Evolutionary conservation across 1,140 invertebrate genomes (phyloP).

Genomic region (Trichonephila inaurata): DNA sequence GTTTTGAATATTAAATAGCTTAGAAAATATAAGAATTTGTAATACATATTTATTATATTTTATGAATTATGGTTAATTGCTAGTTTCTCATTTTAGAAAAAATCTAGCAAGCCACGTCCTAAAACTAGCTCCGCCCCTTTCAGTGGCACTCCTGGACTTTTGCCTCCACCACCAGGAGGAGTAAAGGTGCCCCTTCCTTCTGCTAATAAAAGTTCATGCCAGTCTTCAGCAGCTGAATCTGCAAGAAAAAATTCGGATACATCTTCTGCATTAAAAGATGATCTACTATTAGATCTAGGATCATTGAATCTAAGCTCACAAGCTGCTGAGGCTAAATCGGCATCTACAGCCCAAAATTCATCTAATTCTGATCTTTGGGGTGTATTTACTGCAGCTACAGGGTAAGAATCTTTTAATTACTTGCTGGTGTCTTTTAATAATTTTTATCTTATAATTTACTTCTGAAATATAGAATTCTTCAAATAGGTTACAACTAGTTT

Average conservation of each 20-base stretch:
- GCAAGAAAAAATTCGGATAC: constrained; percentile 80
- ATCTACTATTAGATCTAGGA: constrained; percentile 68
- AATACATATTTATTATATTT: background rate
- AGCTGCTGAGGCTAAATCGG: background rate
- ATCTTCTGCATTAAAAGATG: constrained; percentile 46
- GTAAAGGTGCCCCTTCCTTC: constrained; percentile 86
- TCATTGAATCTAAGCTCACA: background rate
- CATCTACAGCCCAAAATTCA: constrained; percentile 34
- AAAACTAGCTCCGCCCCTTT: constrained; percentile 80
- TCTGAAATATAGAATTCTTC: background rate
- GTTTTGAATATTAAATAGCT: too few relatives aligned
- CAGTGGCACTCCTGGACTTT: constrained; percentile 83
- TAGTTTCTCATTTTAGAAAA: constrained; percentile 88
- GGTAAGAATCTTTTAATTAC: constrained; percentile 17
- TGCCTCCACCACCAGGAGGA: constrained; percentile 92
- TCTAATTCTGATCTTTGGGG: constrained; percentile 84
- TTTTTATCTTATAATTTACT: background rate
- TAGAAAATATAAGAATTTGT: too few relatives aligned
- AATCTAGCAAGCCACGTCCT: constrained; percentile 87
- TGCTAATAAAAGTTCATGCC: constrained; percentile 81
- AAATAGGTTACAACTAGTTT: background rate
- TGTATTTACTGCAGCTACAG: constrained; percentile 87
- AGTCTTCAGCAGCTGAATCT: constrained; percentile 85
- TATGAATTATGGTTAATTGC: background rate
- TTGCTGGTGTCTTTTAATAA: background rate